A percentile compares a stretch with the other conserved stretches of the same genome.
These are phyloP conservation scores for Catocala nupta DNA, from an alignment of 2,888 invertebrate genomes.

Conservation along the genomic window DNA sequence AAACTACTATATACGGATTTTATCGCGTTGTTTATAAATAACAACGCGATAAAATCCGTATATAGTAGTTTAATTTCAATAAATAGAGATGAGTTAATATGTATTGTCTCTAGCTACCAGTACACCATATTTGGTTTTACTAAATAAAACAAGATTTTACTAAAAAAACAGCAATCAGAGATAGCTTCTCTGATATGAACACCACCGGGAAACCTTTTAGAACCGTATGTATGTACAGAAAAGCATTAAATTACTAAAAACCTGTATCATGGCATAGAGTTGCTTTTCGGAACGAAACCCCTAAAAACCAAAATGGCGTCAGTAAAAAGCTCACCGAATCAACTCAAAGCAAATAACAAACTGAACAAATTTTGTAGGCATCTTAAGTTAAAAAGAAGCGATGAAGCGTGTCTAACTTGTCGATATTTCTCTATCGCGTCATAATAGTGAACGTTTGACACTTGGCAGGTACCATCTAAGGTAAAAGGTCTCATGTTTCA, in stretches of 20 bases:
- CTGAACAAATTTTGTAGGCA: slow-evolving; percentile 58
- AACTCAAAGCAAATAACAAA: slow-evolving; percentile 64
- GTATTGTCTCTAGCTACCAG: no score
- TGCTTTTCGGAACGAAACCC: slow-evolving; percentile 50
- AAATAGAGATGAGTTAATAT: no score
- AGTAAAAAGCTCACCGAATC: slow-evolving; percentile 56
- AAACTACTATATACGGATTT: no score
- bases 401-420: slow-evolving; percentile 71
- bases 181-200: no score
- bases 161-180: no score
- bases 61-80: no score
- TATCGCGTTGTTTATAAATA: no score
- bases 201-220: no score
- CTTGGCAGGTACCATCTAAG: slow-evolving; percentile 55
- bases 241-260: slow-evolving; percentile 28
- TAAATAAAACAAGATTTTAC: no score
- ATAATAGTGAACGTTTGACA: slow-evolving; percentile 75
- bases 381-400: slow-evolving; percentile 66
- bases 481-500: slow-evolving; percentile 35
- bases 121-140: no score
- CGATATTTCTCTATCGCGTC: slow-evolving; percentile 73
- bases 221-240: no score
- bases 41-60: no score
- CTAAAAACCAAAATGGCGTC: slow-evolving; percentile 35
- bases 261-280: slow-evolving; percentile 54